Evolutionary conservation across 2,113 vertebrate species (phyloP).

Genomic region (Nibea albiflora): DNA sequence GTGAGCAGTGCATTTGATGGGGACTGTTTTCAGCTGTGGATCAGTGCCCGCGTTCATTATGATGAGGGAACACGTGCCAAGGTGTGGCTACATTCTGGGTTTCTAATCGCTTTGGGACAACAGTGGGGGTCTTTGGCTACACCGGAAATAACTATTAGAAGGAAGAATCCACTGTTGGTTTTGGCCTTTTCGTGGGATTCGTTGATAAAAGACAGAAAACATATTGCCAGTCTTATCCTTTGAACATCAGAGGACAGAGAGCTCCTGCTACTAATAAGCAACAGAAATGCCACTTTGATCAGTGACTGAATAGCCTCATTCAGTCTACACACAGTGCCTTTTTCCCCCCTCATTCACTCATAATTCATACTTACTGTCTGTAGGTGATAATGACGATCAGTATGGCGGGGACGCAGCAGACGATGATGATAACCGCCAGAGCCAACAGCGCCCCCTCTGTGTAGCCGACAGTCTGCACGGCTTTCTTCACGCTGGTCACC

Average conservation of each 20-base stretch:
- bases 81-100: background rate
- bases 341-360: background rate
- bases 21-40: constrained; percentile 9
- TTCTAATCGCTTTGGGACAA: background rate
- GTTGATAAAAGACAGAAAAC: background rate
- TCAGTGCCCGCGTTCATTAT: constrained; percentile 3
- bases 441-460: constrained; percentile 95
- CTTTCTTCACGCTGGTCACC: constrained; percentile 94
- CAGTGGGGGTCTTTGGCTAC: too few species aligned
- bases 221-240: background rate
- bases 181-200: constrained; percentile 3
- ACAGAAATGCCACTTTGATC: too few species aligned
- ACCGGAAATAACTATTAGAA: background rate
- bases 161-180: background rate
- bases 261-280: too few species aligned
- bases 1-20: background rate
- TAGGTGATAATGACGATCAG: constrained; percentile 97
- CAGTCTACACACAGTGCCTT: background rate
- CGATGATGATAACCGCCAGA: constrained; percentile 95
- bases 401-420: constrained; percentile 96
- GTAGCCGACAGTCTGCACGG: constrained; percentile 92
- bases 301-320: background rate
- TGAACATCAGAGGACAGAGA: background rate
- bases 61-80: background rate
- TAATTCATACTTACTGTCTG: constrained; percentile 90